These are phyloP conservation scores for Setophaga petechia DNA, from an alignment of 2,113 vertebrate species.

Conservation along the genomic window DNA sequence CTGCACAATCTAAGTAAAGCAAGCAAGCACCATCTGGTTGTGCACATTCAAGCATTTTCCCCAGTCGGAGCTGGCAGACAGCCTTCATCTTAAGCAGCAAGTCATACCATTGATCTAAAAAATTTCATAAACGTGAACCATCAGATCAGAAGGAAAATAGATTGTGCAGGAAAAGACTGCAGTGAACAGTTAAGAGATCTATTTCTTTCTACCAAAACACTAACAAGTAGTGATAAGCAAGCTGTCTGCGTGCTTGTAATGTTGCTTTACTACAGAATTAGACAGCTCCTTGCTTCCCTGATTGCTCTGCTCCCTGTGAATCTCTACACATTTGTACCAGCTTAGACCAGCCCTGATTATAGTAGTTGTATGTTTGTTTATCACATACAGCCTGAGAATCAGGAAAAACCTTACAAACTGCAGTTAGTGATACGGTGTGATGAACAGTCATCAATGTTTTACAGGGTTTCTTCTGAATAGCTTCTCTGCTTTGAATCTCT, in stretches of 20 bases:
- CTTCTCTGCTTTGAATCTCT: neutral
- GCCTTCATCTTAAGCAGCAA: neutral
- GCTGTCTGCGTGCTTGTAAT: neutral
- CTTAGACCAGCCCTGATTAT: neutral
- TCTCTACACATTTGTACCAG: neutral
- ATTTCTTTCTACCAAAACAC: neutral
- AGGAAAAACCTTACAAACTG: neutral
- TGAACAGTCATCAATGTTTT: neutral
- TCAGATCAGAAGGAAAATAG: neutral
- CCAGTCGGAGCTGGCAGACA: neutral
- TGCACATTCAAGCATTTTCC: accelerated
- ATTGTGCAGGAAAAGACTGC: neutral
- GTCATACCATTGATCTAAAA: neutral
- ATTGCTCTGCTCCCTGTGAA: neutral
- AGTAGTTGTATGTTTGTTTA: neutral
- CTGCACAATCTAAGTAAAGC: neutral
- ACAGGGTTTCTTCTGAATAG: neutral
- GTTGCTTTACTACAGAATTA: neutral
- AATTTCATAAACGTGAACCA: neutral
- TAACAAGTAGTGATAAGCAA: neutral
- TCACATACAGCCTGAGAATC: neutral
- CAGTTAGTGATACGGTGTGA: neutral
- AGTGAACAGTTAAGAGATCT: neutral
- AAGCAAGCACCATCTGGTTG: neutral
- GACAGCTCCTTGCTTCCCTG: neutral